Percentiles rank a stretch among this genome's conserved stretches.
These are phyloP conservation scores for Monopterus albus DNA, from an alignment of 2,113 vertebrate species.

Conservation along the genomic window DNA sequence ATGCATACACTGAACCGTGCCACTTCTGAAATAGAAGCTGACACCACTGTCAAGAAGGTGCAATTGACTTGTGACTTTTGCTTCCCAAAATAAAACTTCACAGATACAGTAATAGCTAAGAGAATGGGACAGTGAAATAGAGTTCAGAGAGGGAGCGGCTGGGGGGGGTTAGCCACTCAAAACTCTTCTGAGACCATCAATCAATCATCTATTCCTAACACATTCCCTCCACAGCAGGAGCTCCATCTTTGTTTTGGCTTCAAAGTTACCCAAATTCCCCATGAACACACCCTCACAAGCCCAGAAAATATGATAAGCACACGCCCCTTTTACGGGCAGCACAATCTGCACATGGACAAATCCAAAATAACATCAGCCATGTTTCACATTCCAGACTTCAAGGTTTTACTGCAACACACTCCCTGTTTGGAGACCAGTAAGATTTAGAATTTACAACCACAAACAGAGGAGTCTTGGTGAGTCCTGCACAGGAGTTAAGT, in stretches of 20 bases:
- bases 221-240: slow-evolving; percentile 10
- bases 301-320: slow-evolving; percentile 28
- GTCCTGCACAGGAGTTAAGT: background rate
- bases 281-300: no score
- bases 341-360: slow-evolving; percentile 41
- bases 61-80: slow-evolving; percentile 62
- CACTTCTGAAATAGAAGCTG: slow-evolving; percentile 62
- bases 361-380: slow-evolving; percentile 72
- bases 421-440: slow-evolving; percentile 25
- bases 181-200: slow-evolving; percentile 35
- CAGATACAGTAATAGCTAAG: slow-evolving; percentile 19
- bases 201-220: slow-evolving; percentile 34
- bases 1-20: background rate
- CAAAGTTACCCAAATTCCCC: slow-evolving; percentile 57
- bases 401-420: slow-evolving; percentile 50
- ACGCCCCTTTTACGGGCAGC: slow-evolving; percentile 49
- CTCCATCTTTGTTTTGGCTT: slow-evolving; percentile 58
- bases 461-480: slow-evolving; percentile 11
- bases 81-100: slow-evolving; percentile 58
- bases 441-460: slow-evolving; percentile 45
- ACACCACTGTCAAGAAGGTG: slow-evolving; percentile 37
- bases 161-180: background rate
- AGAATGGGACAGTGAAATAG: slow-evolving; percentile 3
- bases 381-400: slow-evolving; percentile 63
- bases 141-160: background rate